Base-by-base conservation (phyloP, 2,888 invertebrate species). In the Salpingus planirostris region DNA sequence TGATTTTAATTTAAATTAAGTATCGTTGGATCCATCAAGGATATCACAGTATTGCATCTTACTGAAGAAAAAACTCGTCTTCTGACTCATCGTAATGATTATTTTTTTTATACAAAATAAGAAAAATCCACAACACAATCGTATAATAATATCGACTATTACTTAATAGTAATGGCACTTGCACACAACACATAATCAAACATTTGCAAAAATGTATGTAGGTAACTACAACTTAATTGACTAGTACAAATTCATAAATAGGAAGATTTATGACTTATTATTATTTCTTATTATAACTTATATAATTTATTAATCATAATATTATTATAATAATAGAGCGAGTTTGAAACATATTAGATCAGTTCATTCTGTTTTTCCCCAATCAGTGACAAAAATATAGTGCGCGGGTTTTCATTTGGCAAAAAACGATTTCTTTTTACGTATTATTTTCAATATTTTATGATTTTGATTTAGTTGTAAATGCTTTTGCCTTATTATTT, bases 31-130 rank as follows among this genome's bases (percentile, higher is more conserved):
- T 46, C 53, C 49, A 47, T 48, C 40, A 43, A 42, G 52, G 52
- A 50, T 60, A 60, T 60, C 59, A 60, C 59, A 60, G 58, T 54
- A 53, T 49, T 55, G 49, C 54, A 59, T 58, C 54, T 57, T 58
- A 58, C 52, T 50, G 41, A 38, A 36, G 31, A 42, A 36, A 25
- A 27, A 38, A 40, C n/a, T n/a, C n/a, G n/a, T n/a, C n/a, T n/a
- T n/a, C n/a, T n/a, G n/a, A n/a, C n/a, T n/a, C n/a, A n/a, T n/a
- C n/a, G n/a, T n/a, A n/a, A n/a, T n/a, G n/a, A n/a, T n/a, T n/a
- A n/a, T n/a, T n/a, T n/a, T n/a, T n/a, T n/a, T n/a, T 33, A 15
- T 33, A 29, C 33, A 15, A 33, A 41, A 43, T 34, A 42, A 29
- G 38, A 38, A 40, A 43, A 36, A 42, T 33, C 38, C 40, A 45